These are phyloP conservation scores for Ceyx margarethae DNA, from an alignment of 2,113 vertebrate species.

Conservation along the genomic window DNA sequence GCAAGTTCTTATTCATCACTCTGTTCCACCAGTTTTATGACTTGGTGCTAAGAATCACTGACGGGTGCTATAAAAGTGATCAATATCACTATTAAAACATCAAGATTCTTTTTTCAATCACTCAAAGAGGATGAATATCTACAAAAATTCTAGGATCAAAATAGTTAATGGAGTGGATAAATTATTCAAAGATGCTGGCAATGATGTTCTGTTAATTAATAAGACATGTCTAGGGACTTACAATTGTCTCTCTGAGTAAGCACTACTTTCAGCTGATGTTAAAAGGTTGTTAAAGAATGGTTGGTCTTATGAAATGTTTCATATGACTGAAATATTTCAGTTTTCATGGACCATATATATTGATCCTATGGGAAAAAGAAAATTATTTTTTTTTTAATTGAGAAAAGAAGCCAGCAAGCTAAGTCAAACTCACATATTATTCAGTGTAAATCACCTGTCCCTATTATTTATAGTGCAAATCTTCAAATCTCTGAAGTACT, in stretches of 20 bases:
- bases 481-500: background rate
- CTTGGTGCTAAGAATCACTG: background rate
- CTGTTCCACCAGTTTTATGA: constrained; percentile 5
- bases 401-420: background rate
- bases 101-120: constrained; percentile 8
- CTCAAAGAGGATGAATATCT: constrained; percentile 18
- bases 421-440: background rate
- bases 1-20: background rate
- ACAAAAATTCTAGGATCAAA: constrained; percentile 30
- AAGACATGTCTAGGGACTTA: constrained; percentile 14
- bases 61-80: constrained; percentile 9
- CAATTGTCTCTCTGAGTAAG: background rate
- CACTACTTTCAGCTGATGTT: background rate
- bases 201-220: constrained; percentile 56
- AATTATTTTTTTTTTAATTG: background rate
- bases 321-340: background rate
- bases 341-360: background rate
- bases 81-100: background rate
- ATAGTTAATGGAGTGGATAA: constrained; percentile 2
- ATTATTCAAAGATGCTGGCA: constrained; percentile 42
- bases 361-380: background rate
- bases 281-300: background rate
- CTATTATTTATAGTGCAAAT: background rate
- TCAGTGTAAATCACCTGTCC: background rate
- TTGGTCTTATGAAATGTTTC: background rate